phyloP scores from a whole-genome alignment of 2,888 invertebrate species.

The Cosmia trapezina region DNA sequence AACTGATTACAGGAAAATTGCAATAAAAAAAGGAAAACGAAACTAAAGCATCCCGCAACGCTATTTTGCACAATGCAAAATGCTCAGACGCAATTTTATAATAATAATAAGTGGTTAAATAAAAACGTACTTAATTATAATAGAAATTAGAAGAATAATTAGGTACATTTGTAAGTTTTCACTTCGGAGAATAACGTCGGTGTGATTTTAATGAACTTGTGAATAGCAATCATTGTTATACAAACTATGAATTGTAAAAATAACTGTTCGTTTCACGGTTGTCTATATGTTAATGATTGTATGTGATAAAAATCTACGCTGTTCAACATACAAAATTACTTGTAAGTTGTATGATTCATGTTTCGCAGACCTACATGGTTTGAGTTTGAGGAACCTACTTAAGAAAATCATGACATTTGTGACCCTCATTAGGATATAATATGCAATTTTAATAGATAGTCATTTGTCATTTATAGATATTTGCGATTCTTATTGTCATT shows the following conservation, averaged over 20 bases:
- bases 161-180: slow-evolving; percentile 38
- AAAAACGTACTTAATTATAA: slow-evolving; percentile 26
- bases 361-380: slow-evolving; percentile 36
- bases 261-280: slow-evolving; percentile 60
- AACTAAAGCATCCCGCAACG: not conserved
- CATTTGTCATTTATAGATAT: slow-evolving; percentile 26
- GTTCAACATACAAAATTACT: slow-evolving; percentile 36
- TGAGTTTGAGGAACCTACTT: slow-evolving; percentile 37
- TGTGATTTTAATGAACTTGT: slow-evolving; percentile 38
- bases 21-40: slow-evolving; percentile 31
- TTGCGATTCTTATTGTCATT: not conserved
- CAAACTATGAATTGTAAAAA: slow-evolving; percentile 44
- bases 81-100: slow-evolving; percentile 10
- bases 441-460: slow-evolving; percentile 24
- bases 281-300: slow-evolving; percentile 52
- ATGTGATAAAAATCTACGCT: slow-evolving; percentile 47
- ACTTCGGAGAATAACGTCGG: slow-evolving; percentile 27
- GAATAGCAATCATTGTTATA: slow-evolving; percentile 39
- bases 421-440: slow-evolving; percentile 21
- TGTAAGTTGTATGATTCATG: slow-evolving; percentile 46
- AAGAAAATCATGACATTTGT: slow-evolving; percentile 26
- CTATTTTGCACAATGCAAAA: slow-evolving; percentile 18
- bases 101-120: slow-evolving; percentile 8
- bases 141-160: slow-evolving; percentile 34
- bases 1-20: slow-evolving; percentile 47